Evolutionary conservation across 1,140 invertebrate species (phyloP).

Genomic region (Heliconius nattereri): DNA sequence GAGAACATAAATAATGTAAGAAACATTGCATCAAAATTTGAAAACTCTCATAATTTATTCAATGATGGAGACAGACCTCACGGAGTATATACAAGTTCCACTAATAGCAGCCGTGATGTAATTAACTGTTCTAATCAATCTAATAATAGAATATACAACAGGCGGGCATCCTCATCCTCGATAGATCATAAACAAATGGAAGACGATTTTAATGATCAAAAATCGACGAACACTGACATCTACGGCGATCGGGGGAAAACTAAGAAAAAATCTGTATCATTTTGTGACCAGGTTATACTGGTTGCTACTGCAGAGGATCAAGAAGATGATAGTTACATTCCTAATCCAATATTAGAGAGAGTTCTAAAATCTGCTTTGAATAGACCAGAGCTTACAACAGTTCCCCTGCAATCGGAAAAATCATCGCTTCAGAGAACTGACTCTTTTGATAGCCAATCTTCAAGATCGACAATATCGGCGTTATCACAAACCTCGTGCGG

Average conservation of each 20-base stretch:
- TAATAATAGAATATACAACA: constrained; percentile 58
- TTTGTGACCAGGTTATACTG: constrained; percentile 95
- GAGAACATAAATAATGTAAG: constrained; percentile 83
- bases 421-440: constrained; percentile 75
- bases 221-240: constrained; percentile 41
- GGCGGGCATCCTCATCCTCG: constrained; percentile 73
- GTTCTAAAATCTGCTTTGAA: constrained; percentile 91
- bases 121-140: constrained; percentile 73
- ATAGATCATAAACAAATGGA: constrained; percentile 75
- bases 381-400: constrained; percentile 84
- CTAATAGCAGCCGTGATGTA: constrained; percentile 69
- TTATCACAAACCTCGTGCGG: constrained; percentile 69
- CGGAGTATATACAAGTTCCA: constrained; percentile 63
- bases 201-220: constrained; percentile 70
- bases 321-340: constrained; percentile 93
- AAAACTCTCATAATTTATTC: constrained; percentile 81
- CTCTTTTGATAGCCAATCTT: constrained; percentile 81
- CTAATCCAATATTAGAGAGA: constrained; percentile 93
- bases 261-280: constrained; percentile 96
- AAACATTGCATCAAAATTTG: constrained; percentile 92
- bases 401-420: constrained; percentile 74
- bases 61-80: constrained; percentile 64
- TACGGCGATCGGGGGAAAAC: constrained; percentile 80
- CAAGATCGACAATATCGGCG: constrained; percentile 76
- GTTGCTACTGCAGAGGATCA: constrained; percentile 95